Evolutionary conservation across 2,888 invertebrate species (phyloP), one percentile per base, ranked within the genome.

Genomic region (Lasioglossum calceatum): DNA sequence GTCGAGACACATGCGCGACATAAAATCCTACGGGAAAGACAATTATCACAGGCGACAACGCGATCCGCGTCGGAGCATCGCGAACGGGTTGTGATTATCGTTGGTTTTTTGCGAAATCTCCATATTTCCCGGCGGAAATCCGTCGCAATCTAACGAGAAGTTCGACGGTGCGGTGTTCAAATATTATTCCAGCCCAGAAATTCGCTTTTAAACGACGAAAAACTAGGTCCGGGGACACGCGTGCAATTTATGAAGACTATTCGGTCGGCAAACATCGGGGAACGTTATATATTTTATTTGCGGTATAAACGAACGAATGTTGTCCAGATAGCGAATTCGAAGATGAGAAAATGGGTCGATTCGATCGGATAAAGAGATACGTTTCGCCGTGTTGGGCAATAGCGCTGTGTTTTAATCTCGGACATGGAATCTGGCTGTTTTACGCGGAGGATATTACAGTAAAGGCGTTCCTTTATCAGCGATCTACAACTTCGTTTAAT

Each of bases 401-500:
- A 42, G 71, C 42, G 71, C 5, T 42, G 71, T n/a, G 71, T n/a
- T 71, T 71, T 71, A 71, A 71, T 71, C 71, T 71, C 71, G 71
- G 71, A 71, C 71, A 71, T 42, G 71, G 71, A 42, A 71, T 71
- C 71, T 42, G 71, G 71, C 71, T 71, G 71, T 71, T 71, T 71
- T 71, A 71, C 71, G 71, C 42, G 76, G 61, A 76, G 42, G 39
- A 39, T 76, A n/a, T 39, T 61, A 71, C 71, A n/a, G 71, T 71
- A 71, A 71, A 71, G 71, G 71, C 71, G 71, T 71, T 71, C 71
- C 87, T 87, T 83, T 89, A 85, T 90, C 90, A 81, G 79, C 75
- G 67, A 91, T 91, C 91, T 87, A 77, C 79, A 79, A 81, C 71
- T 79, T 64, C 50, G 71, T 87, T 88, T 85, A 88, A 88, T 88